Evolutionary conservation across 2,113 vertebrate genomes (phyloP), one percentile per base, ranked within the genome.

Genomic region (Stercorarius parasiticus): DNA sequence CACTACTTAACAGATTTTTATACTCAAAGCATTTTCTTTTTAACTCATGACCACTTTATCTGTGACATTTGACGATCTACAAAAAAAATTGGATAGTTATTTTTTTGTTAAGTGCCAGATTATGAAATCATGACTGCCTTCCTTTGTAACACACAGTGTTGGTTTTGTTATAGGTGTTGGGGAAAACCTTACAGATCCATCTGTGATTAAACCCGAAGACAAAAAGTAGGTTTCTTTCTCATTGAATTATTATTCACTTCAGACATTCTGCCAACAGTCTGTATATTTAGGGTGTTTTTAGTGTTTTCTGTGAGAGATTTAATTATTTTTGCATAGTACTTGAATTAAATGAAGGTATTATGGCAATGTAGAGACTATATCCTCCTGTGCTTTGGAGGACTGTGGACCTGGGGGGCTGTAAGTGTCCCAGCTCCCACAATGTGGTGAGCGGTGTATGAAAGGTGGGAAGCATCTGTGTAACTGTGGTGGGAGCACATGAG

Each of bases 161-260:
- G 94, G 67, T 96, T 55, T 96, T 97, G 49, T 95, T 95, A 62
- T 97, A 99, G 99, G 99, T 96, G 99, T 99, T 85, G 99, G 99
- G 78, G 98, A 98, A 95, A 98, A 98, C 80, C 98, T 99, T 97
- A 99, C 99, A 36, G 99, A 99, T 94, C 99, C 99, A 64, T 99
- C 99, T 87, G 99, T 99, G 95, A 98, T 99, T 97, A 99, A 99
- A 98, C 98, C 98, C 45, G 99, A 99, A 82, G 98, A 99, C 91
- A 98, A 98, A 97, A 98, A 98, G 99, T 99, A 98, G 82, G 98
- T 98, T 96, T 88, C 8, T 93, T 93, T 96, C 79, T 90, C 52
- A 88, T 82, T 11, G 86, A 96, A 71, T 83, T 82, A 61, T 85
- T 4, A 52, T 78, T 92, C 3, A 47, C 16, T 92, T 94, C n/a